Conservation (phyloP, 2,113 vertebrate species). For the Perccottus glenii region DNA sequence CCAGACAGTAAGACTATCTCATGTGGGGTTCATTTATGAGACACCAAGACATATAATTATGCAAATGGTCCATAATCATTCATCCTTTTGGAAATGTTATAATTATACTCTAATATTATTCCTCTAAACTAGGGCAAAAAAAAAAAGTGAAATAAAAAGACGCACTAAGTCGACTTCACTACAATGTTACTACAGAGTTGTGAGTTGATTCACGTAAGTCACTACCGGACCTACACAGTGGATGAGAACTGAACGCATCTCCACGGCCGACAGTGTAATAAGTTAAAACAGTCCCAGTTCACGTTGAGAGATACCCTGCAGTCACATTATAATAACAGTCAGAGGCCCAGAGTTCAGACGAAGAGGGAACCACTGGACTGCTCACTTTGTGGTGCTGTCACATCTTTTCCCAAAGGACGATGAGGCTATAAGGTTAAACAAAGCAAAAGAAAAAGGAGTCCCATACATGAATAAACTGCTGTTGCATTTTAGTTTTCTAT, state of each 20-base stretch:
- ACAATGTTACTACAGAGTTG: slow-evolving; percentile 49
- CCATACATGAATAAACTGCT: neutral
- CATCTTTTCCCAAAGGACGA: slow-evolving; percentile 61
- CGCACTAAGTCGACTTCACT: slow-evolving; percentile 40
- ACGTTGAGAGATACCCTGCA: slow-evolving; percentile 58
- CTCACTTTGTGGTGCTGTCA: slow-evolving; percentile 53
- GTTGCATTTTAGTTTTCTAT: neutral
- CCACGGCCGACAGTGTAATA: slow-evolving; percentile 65
- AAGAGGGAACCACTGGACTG: too few species aligned
- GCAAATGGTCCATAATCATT: slow-evolving; percentile 51
- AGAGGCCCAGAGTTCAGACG: slow-evolving; percentile 52
- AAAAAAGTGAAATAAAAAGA: slow-evolving; percentile 37
- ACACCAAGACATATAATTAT: slow-evolving; percentile 27
- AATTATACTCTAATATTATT: slow-evolving; percentile 23
- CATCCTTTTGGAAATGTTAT: slow-evolving; percentile 29
- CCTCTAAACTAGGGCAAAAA: slow-evolving; percentile 24
- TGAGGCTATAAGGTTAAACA: slow-evolving; percentile 62
- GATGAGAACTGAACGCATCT: slow-evolving; percentile 55
- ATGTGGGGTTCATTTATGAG: slow-evolving; percentile 29
- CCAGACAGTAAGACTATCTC: slow-evolving; percentile 50
- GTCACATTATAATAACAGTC: slow-evolving; percentile 46
- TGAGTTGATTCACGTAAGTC: slow-evolving; percentile 27
- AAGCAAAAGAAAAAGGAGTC: neutral
- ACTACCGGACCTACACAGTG: slow-evolving; percentile 25
- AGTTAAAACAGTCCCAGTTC: slow-evolving; percentile 65